Percentiles rank a stretch among this genome's conserved stretches.
These are phyloP conservation scores for Lethrus apterus DNA, from an alignment of 1,140 invertebrate species.

Conservation along the genomic window DNA sequence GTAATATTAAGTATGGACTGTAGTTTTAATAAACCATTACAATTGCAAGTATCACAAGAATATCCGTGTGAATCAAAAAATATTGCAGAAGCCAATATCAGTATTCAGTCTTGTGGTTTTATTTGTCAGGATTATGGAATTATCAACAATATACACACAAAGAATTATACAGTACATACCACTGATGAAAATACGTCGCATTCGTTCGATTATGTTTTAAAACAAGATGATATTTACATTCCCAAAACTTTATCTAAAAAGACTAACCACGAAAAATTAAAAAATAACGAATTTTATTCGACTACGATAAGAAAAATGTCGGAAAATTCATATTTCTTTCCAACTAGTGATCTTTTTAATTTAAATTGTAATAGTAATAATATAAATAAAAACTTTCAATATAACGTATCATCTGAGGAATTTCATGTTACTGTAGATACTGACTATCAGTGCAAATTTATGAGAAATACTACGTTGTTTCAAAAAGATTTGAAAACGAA, in stretches of 20 bases:
- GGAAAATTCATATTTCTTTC: slow-evolving; percentile 52
- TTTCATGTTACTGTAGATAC: too few species aligned
- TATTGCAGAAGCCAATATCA: slow-evolving; percentile 42
- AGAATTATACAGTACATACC: not conserved
- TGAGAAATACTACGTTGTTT: too few species aligned
- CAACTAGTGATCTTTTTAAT: slow-evolving; percentile 41
- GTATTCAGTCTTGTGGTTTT: slow-evolving; percentile 51
- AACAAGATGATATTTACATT: slow-evolving; percentile 2
- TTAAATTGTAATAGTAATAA: slow-evolving; percentile 25
- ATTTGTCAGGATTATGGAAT: slow-evolving; percentile 36
- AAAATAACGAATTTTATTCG: slow-evolving; percentile 51
- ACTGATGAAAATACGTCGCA: not conserved
- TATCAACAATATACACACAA: not conserved
- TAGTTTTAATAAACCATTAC: slow-evolving; percentile 36
- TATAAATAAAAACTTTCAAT: too few species aligned
- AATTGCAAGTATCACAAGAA: slow-evolving; percentile 45
- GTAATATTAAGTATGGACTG: slow-evolving; percentile 53
- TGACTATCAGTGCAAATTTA: too few species aligned
- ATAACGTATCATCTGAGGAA: too few species aligned
- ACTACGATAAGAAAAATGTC: slow-evolving; percentile 51
- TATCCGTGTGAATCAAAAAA: slow-evolving; percentile 49
- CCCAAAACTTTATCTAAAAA: not conserved
- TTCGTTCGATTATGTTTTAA: not conserved
- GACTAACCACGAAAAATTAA: slow-evolving; percentile 43
- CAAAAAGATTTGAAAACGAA: too few species aligned